Evolutionary conservation across 2,888 invertebrate genomes (phyloP).

Genomic region (Scaptomyza tumidula): DNA sequence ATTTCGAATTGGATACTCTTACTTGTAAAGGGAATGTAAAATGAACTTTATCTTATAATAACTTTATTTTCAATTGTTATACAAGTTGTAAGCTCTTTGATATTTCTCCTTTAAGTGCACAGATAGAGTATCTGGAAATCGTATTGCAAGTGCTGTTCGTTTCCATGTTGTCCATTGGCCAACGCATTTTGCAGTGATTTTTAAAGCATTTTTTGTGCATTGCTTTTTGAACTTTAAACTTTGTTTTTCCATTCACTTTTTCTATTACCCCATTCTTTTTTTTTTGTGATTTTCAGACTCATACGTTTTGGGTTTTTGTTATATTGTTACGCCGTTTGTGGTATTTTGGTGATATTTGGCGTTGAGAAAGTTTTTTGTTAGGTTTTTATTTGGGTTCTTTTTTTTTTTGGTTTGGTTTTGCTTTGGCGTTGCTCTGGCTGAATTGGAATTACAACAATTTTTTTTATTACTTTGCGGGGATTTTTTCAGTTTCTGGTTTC

Average conservation of each 20-base stretch:
- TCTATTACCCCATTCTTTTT: constrained; percentile 14
- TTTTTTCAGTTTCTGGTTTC: constrained; percentile 22
- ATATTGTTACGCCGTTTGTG: constrained; percentile 71
- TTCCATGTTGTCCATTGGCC: constrained; percentile 43
- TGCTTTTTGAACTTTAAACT: constrained; percentile 60
- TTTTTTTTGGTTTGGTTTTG: constrained; percentile 25
- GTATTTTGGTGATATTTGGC: constrained; percentile 74
- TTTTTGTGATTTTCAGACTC: constrained; percentile 30
- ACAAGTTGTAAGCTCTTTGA: too few relatives aligned
- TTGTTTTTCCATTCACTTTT: constrained; percentile 37
- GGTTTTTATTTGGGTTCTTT: constrained; percentile 29
- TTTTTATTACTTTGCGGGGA: constrained; percentile 70
- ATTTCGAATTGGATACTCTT: too few relatives aligned
- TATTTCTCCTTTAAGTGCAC: not conserved
- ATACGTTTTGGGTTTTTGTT: constrained; percentile 55
- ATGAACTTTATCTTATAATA: too few relatives aligned
- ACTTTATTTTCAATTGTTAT: too few relatives aligned
- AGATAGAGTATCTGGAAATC: constrained; percentile 14
- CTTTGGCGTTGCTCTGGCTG: constrained; percentile 51
- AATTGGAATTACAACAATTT: constrained; percentile 75
- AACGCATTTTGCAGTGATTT: constrained; percentile 56
- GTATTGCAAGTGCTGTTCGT: not conserved
- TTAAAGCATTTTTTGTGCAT: constrained; percentile 52
- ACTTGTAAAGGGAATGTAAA: too few relatives aligned
- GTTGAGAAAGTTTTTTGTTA: constrained; percentile 61